phyloP scores from a whole-genome alignment of 2,113 vertebrate species.

The Carettochelys insculpta region DNA sequence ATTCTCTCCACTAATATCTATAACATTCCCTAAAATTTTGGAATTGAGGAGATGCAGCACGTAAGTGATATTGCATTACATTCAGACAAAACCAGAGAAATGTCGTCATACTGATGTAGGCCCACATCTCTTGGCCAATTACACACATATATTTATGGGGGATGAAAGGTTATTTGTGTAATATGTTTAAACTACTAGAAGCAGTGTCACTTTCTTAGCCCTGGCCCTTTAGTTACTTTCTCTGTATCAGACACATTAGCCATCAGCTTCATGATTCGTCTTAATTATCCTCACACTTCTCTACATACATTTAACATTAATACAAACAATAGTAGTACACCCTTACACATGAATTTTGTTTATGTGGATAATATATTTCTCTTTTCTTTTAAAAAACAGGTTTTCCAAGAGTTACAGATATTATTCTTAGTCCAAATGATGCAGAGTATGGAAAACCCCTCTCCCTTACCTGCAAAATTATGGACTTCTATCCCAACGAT shows the following conservation, averaged over 20 bases:
- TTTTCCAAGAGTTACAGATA: constrained; percentile 3
- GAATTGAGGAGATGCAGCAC: not conserved
- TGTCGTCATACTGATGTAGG: not conserved
- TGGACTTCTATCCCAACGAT: not conserved
- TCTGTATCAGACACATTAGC: not conserved
- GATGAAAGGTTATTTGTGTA: not conserved
- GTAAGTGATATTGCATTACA: not conserved
- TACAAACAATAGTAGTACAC: not conserved
- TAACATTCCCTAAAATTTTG: not conserved
- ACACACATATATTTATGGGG: not conserved
- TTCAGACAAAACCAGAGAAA: not conserved
- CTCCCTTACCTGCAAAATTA: not conserved
- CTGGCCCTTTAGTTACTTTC: not conserved
- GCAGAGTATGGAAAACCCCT: not conserved
- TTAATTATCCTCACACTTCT: not conserved
- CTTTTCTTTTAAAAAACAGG: not conserved
- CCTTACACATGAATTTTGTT: not conserved
- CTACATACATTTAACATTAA: not conserved
- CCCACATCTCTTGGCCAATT: not conserved
- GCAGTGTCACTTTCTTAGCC: not conserved
- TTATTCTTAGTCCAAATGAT: not conserved
- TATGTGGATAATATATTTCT: not conserved
- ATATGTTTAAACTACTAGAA: not conserved
- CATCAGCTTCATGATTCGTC: not conserved
- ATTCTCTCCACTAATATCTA: not conserved